A percentile compares a stretch with the other conserved stretches of the same genome.
Evolutionary conservation across 2,888 invertebrate species (phyloP).

Genomic region (Lochmaea capreae): DNA sequence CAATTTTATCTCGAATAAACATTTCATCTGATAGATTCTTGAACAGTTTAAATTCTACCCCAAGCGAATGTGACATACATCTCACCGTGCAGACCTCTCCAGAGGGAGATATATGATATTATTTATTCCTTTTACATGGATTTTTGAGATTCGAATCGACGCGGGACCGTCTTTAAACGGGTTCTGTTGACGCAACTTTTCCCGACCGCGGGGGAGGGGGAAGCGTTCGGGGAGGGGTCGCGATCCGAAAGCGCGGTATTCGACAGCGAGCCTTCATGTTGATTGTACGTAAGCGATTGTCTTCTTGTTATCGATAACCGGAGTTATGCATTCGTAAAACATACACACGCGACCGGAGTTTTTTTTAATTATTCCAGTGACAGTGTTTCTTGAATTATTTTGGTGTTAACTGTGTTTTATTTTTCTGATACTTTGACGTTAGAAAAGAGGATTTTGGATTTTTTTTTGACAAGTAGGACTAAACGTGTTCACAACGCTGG

Average conservation of each 20-base stretch:
- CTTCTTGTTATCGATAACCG: constrained; percentile 50
- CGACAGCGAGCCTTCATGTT: constrained; percentile 56
- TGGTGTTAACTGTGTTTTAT: constrained; percentile 33
- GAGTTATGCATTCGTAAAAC: constrained; percentile 61
- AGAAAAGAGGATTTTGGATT: constrained; percentile 43
- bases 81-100: constrained; percentile 29
- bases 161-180: constrained; percentile 63
- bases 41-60: constrained; percentile 30
- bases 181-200: constrained; percentile 61
- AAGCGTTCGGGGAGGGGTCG: constrained; percentile 57
- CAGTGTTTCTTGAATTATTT: constrained; percentile 35
- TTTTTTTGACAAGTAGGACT: constrained; percentile 58
- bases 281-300: constrained; percentile 43
- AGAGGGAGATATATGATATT: constrained; percentile 53
- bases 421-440: constrained; percentile 4
- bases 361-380: constrained; percentile 27
- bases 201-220: constrained; percentile 55
- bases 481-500: constrained; percentile 63
- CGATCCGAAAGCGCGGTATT: constrained; percentile 60
- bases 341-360: constrained; percentile 48
- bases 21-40: not conserved
- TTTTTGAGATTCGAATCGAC: constrained; percentile 65
- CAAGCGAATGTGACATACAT: constrained; percentile 39
- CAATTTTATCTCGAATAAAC: not conserved
- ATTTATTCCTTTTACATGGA: constrained; percentile 68